Conservation (phyloP, 2,797 vertebrate species). For the Naso thynnoides region DNA sequence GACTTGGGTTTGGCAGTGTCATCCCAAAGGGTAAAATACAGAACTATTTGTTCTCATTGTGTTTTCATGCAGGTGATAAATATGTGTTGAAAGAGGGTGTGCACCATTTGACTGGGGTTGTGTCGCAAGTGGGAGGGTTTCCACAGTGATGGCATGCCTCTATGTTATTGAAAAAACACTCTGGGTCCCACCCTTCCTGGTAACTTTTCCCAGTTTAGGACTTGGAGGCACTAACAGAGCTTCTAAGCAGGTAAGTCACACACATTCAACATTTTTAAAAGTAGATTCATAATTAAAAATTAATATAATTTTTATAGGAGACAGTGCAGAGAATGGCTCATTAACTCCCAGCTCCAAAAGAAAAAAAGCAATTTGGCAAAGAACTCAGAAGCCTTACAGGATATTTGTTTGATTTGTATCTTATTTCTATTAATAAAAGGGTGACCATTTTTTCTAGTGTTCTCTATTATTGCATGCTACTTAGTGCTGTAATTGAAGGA, state of each 20-base stretch:
- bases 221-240: conserved; percentile 15
- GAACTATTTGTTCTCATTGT: neutral
- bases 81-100: conserved; percentile 52
- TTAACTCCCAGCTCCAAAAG: conserved; percentile 19
- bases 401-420: conserved; percentile 68
- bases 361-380: conserved; percentile 37
- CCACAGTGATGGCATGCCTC: neutral
- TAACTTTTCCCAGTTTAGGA: conserved; percentile 43
- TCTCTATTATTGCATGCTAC: conserved; percentile 56
- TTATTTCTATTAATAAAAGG: conserved; percentile 47
- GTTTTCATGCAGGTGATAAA: neutral
- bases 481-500: conserved; percentile 65
- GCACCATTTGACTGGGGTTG: neutral
- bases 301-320: neutral
- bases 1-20: conserved; percentile 44
- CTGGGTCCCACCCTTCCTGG: conserved; percentile 30
- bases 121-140: conserved; percentile 54
- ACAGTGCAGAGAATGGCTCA: conserved; percentile 11
- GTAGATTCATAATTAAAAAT: neutral
- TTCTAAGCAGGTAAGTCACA: conserved; percentile 64
- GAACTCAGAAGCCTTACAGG: conserved; percentile 38
- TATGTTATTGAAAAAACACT: neutral
- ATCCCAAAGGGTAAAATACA: conserved; percentile 24
- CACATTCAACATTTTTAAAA: neutral
- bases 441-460: conserved; percentile 46